Conservation (phyloP, 2,797 vertebrate species). For the Pipistrellus kuhlii region DNA sequence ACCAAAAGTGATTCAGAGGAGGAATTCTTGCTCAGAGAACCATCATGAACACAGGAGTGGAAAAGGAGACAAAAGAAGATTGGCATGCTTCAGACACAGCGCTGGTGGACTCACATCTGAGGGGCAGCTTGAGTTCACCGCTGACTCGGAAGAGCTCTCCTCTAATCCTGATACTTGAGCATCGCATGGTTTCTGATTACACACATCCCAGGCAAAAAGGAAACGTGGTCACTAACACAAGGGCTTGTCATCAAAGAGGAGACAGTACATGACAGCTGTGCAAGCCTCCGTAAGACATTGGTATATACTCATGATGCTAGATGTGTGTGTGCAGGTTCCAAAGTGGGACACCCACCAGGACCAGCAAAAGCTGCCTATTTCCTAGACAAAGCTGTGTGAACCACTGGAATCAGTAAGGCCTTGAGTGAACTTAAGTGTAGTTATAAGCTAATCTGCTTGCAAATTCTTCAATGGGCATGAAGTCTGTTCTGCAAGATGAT, state of each 20-base stretch:
- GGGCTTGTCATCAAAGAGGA: not conserved
- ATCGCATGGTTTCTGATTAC: not conserved
- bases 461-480: not conserved
- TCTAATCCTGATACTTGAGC: not conserved
- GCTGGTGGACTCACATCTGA: not conserved
- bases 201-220: not conserved
- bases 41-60: not conserved
- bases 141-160: not conserved
- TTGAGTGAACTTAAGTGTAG: not conserved
- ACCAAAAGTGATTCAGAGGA: not conserved
- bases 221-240: not conserved
- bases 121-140: not conserved
- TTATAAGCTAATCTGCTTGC: not conserved
- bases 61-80: not conserved
- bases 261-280: not conserved
- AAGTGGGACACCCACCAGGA: not conserved
- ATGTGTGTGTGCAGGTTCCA: not conserved
- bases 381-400: not conserved
- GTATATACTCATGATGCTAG: not conserved
- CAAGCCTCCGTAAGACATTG: not conserved
- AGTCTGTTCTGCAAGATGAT: not conserved
- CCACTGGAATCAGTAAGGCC: not conserved
- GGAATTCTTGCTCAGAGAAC: not conserved
- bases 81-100: not conserved
- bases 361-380: not conserved